Evolutionary conservation across 2,888 invertebrate genomes (phyloP).

Genomic region (Meghimatium bilineatum): DNA sequence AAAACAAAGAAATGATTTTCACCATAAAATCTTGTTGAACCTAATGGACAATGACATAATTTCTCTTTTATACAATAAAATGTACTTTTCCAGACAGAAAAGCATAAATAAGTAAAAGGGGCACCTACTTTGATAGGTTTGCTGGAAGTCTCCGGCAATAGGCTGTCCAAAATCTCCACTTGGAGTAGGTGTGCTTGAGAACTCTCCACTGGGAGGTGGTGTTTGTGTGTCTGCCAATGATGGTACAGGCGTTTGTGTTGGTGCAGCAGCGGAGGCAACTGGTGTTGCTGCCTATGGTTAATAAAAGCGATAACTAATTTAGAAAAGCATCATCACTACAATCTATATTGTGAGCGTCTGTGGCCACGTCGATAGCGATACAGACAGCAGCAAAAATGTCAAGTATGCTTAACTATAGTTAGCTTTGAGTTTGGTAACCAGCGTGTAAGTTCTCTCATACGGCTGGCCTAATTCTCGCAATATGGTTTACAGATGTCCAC

Average conservation of each 20-base stretch:
- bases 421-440: too few species aligned
- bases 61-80: neutral
- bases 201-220: slow-evolving; percentile 34
- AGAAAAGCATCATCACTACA: too few species aligned
- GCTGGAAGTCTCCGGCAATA: slow-evolving; percentile 29
- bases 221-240: slow-evolving; percentile 22
- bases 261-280: neutral
- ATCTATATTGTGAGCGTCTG: too few species aligned
- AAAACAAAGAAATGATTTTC: too few species aligned
- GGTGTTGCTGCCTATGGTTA: slow-evolving; percentile 3
- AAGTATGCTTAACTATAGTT: too few species aligned
- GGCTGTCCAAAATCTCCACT: slow-evolving; percentile 37
- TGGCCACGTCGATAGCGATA: too few species aligned
- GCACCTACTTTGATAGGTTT: slow-evolving; percentile 31
- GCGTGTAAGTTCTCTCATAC: too few species aligned
- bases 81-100: neutral
- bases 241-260: slow-evolving; percentile 13
- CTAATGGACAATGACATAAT: too few species aligned
- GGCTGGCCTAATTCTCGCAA: too few species aligned
- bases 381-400: too few species aligned
- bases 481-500: too few species aligned
- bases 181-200: slow-evolving; percentile 34
- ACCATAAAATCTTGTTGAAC: too few species aligned
- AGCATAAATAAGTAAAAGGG: neutral
- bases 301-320: neutral